Percentiles rank a stretch among this genome's conserved stretches.
These are phyloP conservation scores for Romanogobio albipinnatus DNA, from an alignment of 2,113 vertebrate genomes.

Conservation along the genomic window DNA sequence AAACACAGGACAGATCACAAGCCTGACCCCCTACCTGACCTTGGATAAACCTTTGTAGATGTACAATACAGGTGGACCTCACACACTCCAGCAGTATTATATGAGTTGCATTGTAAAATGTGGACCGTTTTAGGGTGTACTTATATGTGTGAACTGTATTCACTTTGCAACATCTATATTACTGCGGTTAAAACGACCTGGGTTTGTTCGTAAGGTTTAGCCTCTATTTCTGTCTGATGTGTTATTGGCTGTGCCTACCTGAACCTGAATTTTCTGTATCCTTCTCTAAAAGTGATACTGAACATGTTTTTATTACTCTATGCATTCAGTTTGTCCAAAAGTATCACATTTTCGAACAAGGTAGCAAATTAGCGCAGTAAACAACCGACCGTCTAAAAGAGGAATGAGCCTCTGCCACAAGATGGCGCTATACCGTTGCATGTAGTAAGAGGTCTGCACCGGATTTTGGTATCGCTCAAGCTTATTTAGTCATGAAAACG, in stretches of 20 bases:
- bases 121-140: slow-evolving; percentile 92
- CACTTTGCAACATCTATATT: slow-evolving; percentile 77
- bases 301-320: slow-evolving; percentile 35
- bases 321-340: slow-evolving; percentile 31
- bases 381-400: neutral
- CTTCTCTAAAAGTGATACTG: slow-evolving; percentile 15
- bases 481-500: neutral
- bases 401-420: slow-evolving; percentile 18
- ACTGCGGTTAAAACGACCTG: slow-evolving; percentile 66
- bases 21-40: slow-evolving; percentile 53
- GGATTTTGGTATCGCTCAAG: neutral
- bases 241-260: slow-evolving; percentile 77
- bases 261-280: slow-evolving; percentile 65
- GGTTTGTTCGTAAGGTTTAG: slow-evolving; percentile 61
- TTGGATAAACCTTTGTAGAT: slow-evolving; percentile 62
- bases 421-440: slow-evolving; percentile 35
- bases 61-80: slow-evolving; percentile 70
- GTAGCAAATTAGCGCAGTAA: neutral
- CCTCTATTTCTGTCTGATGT: slow-evolving; percentile 62
- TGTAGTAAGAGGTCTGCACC: slow-evolving; percentile 17
- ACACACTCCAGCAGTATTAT: slow-evolving; percentile 89
- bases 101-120: slow-evolving; percentile 89
- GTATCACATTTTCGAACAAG: slow-evolving; percentile 36
- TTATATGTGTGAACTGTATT: slow-evolving; percentile 95
- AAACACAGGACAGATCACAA: slow-evolving; percentile 61